Base-by-base conservation (phyloP, 2,888 invertebrate species). In the Thymelicus sylvestris region DNA sequence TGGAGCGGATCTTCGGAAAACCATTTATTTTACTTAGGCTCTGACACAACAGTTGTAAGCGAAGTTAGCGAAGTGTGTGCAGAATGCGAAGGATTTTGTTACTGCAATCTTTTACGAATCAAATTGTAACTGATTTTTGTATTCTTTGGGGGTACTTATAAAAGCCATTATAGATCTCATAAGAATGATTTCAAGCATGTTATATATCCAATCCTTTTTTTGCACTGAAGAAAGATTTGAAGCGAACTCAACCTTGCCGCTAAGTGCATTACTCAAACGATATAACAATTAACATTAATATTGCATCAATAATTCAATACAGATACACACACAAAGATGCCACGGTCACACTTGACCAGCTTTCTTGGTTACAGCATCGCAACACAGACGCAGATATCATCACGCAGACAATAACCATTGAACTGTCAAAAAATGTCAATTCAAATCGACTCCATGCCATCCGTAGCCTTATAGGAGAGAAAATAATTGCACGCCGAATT, bases 351-450 rank as follows among this genome's bases (percentile, higher is more conserved):
- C 69, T 64, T 64, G 59, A 41, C 64, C 59, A 65, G 65, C 38
- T 5, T 31, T 50, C 59, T 47, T 12, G 50, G 38, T 65, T 60
- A 60, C 60, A 52, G 50, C 66, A 66, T 66, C 24, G 57, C 70
- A 64, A 70, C 65, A 64, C 65, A 65, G 66, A 64, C 65, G 19
- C 65, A 65, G 65, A 70, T 70, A 70, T 59, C 70, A 65, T 64
- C 63, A 47, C 50, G 8, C 24, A 69, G 31, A 57, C 48, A 65
- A 65, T 60, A 52, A 65, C 60, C 70, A 70, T 70, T 70, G 70
- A 70, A 50, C 65, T 70, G 70, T 70, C 70, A 64, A 66, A 65
- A 68, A 70, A 52, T 61, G 65, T 70, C 70, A 70, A 70, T 70
- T 70, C 44, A 66, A 66, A 66, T 61, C 70, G 60, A 59, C 70